Evolutionary conservation across 2,797 vertebrate genomes (phyloP).

Genomic region (Propithecus perrieri): DNA sequence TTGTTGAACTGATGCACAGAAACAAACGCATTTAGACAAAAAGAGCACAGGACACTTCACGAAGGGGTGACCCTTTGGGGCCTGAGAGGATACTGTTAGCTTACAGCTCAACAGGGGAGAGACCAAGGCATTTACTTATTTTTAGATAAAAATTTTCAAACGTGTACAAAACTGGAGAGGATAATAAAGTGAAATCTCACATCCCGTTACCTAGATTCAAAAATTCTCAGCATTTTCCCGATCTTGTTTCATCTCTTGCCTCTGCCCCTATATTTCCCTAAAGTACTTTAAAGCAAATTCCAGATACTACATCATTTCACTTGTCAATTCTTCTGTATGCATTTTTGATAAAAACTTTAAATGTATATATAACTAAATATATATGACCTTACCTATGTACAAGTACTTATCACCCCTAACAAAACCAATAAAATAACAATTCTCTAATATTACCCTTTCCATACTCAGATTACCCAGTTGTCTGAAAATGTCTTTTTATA

Average conservation of each 20-base stretch:
- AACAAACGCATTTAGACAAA: neutral
- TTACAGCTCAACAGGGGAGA: neutral
- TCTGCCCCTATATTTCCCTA: neutral
- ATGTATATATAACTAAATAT: neutral
- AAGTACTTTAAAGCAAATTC: constrained; percentile 11
- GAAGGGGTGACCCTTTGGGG: neutral
- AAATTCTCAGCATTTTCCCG: neutral
- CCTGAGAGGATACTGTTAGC: neutral
- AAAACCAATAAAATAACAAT: neutral
- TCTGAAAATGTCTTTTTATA: neutral
- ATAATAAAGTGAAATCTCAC: neutral
- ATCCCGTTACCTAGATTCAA: neutral
- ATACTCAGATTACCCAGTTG: neutral
- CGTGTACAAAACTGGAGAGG: neutral
- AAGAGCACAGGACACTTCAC: neutral
- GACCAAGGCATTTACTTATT: neutral
- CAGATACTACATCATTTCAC: neutral
- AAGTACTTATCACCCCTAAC: neutral
- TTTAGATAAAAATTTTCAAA: neutral
- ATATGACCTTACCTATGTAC: neutral
- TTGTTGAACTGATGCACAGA: neutral
- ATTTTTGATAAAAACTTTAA: neutral
- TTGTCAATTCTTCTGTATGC: neutral
- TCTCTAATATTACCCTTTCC: neutral
- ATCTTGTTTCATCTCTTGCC: neutral